Evolutionary conservation across 2,113 vertebrate genomes (phyloP).

Genomic region (Pycnonotus jocosus): DNA sequence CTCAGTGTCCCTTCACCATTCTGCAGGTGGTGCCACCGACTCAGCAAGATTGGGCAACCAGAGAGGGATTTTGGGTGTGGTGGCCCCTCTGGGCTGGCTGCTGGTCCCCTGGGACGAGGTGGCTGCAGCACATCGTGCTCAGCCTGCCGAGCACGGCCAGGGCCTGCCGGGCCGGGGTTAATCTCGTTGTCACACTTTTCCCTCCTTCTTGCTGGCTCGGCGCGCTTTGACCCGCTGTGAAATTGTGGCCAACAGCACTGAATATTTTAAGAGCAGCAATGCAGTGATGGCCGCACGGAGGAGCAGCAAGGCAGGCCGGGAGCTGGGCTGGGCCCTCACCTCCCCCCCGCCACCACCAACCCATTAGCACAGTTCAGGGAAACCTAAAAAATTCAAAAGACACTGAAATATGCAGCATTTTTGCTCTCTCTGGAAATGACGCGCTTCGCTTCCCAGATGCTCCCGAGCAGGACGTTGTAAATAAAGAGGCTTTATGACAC

Average conservation of each 20-base stretch:
- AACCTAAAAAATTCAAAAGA: slow-evolving; percentile 49
- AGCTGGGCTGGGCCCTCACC: slow-evolving; percentile 12
- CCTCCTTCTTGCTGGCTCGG: slow-evolving; percentile 59
- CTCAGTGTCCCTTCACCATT: background rate
- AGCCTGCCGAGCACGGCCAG: slow-evolving; percentile 11
- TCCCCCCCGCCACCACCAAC: background rate
- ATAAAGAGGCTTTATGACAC: slow-evolving; percentile 17
- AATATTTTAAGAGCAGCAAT: slow-evolving; percentile 66
- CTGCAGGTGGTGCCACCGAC: rapidly evolving
- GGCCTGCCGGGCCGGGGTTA: slow-evolving; percentile 18
- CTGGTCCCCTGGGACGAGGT: background rate
- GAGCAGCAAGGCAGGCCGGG: slow-evolving; percentile 57
- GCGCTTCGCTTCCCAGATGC: slow-evolving; percentile 46
- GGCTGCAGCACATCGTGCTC: slow-evolving; percentile 37
- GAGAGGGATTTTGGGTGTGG: background rate
- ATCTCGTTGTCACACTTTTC: slow-evolving; percentile 50
- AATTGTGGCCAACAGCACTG: slow-evolving; percentile 52
- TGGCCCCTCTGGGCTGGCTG: rapidly evolving
- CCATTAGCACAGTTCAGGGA: slow-evolving; percentile 64
- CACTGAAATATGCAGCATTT: slow-evolving; percentile 35
- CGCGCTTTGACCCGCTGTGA: slow-evolving; percentile 48
- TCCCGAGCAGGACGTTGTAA: slow-evolving; percentile 25
- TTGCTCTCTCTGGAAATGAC: slow-evolving; percentile 32
- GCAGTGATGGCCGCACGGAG: background rate
- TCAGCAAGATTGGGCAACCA: background rate